phyloP scores from a whole-genome alignment of 2,113 vertebrate species.

The Triplophysa rosa region DNA sequence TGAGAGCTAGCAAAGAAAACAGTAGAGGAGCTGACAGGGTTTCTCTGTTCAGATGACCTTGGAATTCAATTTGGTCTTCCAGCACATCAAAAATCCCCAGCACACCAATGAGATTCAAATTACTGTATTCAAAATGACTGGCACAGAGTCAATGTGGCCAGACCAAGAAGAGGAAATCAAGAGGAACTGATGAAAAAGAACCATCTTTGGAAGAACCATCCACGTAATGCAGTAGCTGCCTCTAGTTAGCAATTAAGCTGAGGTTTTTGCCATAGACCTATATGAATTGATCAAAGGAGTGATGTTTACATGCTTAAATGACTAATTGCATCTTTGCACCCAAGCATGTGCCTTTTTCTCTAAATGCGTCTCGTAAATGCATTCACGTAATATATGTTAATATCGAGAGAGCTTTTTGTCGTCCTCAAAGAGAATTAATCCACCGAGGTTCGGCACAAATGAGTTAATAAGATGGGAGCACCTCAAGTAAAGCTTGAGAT shows the following conservation, averaged over 20 bases:
- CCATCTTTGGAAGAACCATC: slow-evolving; percentile 46
- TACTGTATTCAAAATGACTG: slow-evolving; percentile 59
- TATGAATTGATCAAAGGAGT: slow-evolving; percentile 34
- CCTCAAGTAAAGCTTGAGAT: slow-evolving; percentile 44
- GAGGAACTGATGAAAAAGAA: slow-evolving; percentile 38
- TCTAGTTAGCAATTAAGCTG: slow-evolving; percentile 17
- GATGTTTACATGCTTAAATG: slow-evolving; percentile 38
- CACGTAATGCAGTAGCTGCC: slow-evolving; percentile 4
- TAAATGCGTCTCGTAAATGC: background rate
- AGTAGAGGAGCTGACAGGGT: slow-evolving; percentile 38
- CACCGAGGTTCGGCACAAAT: slow-evolving; percentile 48
- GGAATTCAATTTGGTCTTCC: slow-evolving; percentile 68
- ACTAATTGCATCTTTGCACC: slow-evolving; percentile 18
- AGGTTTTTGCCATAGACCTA: slow-evolving; percentile 39
- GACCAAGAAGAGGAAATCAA: slow-evolving; percentile 47
- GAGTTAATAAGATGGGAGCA: slow-evolving; percentile 58
- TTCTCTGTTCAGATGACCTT: slow-evolving; percentile 65
- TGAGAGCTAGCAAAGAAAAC: slow-evolving; percentile 16
- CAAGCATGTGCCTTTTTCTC: background rate
- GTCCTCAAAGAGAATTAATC: slow-evolving; percentile 47
- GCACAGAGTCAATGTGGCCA: slow-evolving; percentile 59
- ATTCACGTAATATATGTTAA: slow-evolving; percentile 37
- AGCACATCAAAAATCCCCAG: slow-evolving; percentile 58
- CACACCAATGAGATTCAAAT: slow-evolving; percentile 65
- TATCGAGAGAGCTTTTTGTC: slow-evolving; percentile 41